Conservation (phyloP, 2,888 invertebrate species). For the Hypsopygia costalis region DNA sequence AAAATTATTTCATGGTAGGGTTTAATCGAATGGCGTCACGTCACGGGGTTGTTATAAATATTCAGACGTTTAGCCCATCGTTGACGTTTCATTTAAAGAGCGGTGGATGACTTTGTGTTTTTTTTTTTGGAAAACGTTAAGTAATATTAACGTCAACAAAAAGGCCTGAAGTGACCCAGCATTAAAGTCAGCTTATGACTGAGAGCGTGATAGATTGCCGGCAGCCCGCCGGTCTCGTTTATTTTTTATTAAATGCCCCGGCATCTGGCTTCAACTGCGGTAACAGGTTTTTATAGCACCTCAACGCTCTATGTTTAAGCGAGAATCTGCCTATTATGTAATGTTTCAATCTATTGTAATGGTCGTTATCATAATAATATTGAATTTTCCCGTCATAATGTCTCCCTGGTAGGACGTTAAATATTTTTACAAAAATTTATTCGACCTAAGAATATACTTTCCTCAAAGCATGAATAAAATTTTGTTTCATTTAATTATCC, state of each 20-base stretch:
- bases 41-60: constrained; percentile 39
- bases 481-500: too few species aligned
- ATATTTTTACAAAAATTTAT: too few species aligned
- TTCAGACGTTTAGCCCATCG: constrained; percentile 53
- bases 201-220: constrained; percentile 73
- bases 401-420: too few species aligned
- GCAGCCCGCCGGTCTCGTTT: constrained; percentile 50
- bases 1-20: constrained; percentile 38
- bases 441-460: too few species aligned
- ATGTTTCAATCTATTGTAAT: constrained; percentile 22
- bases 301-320: constrained; percentile 36
- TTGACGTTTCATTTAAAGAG: constrained; percentile 63
- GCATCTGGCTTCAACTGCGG: constrained; percentile 70
- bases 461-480: too few species aligned
- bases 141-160: constrained; percentile 75
- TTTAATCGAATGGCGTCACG: constrained; percentile 33
- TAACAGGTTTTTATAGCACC: constrained; percentile 56
- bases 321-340: constrained; percentile 30
- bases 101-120: constrained; percentile 58
- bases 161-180: constrained; percentile 75
- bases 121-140: constrained; percentile 52
- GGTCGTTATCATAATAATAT: constrained; percentile 2
- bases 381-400: not conserved
- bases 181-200: constrained; percentile 78
- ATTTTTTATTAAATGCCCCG: constrained; percentile 71